A percentile compares a stretch with the other conserved stretches of the same genome.
phyloP scores from a whole-genome alignment of 2,797 vertebrate genomes.

The Pangasius djambal region DNA sequence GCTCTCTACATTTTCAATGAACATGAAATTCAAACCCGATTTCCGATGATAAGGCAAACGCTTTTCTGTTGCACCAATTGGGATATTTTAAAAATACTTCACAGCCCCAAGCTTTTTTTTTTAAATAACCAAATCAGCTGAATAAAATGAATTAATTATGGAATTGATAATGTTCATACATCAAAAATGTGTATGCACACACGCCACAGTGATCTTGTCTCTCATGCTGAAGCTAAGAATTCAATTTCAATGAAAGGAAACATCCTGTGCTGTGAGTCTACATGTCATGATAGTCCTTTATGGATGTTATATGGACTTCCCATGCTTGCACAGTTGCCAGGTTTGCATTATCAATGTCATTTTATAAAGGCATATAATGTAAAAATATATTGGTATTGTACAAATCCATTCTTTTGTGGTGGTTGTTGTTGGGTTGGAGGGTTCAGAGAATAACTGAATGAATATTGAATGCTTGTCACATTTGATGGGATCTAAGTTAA shows the following conservation, averaged over 20 bases:
- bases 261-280: neutral
- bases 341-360: neutral
- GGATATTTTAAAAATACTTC: neutral
- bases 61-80: neutral
- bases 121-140: neutral
- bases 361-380: neutral
- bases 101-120: neutral
- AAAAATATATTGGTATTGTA: neutral
- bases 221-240: neutral
- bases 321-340: neutral
- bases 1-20: neutral
- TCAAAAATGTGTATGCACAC: neutral
- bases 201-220: neutral
- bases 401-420: neutral
- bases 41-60: neutral
- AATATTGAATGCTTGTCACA: neutral
- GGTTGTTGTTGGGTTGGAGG: neutral
- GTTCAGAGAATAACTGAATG: neutral
- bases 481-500: neutral
- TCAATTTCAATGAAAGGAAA: neutral
- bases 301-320: neutral
- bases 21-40: neutral
- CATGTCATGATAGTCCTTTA: neutral
- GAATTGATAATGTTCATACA: neutral
- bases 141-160: neutral